phyloP scores from a whole-genome alignment of 2,113 vertebrate genomes.

The Triplophysa tibetana region DNA sequence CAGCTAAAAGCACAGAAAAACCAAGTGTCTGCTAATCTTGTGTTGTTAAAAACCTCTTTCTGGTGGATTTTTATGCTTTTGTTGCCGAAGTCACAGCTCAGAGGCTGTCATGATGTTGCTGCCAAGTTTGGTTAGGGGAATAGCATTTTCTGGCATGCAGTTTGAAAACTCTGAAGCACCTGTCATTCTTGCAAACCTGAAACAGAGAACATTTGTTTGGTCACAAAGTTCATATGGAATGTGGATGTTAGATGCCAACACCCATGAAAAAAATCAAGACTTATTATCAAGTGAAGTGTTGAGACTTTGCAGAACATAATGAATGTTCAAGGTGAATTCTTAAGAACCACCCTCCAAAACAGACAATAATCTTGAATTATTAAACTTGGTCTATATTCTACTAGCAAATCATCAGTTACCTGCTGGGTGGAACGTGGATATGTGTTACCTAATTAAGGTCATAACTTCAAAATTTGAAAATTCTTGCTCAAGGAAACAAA shows the following conservation, averaged over 20 bases:
- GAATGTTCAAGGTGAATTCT: neutral
- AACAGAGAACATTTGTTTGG: constrained; percentile 76
- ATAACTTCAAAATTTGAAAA: constrained; percentile 48
- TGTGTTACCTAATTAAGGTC: constrained; percentile 58
- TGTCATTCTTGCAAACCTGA: constrained; percentile 75
- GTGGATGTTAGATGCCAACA: constrained; percentile 54
- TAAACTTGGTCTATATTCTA: constrained; percentile 58
- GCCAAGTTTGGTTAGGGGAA: constrained; percentile 73
- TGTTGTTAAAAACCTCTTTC: constrained; percentile 47
- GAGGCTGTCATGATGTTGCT: constrained; percentile 65
- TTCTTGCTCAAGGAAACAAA: constrained; percentile 15
- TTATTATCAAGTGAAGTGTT: constrained; percentile 31
- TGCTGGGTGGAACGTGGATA: constrained; percentile 60
- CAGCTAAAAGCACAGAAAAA: constrained; percentile 47
- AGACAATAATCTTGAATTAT: constrained; percentile 56
- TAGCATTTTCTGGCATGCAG: constrained; percentile 74
- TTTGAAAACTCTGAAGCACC: constrained; percentile 74
- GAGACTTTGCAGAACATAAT: neutral
- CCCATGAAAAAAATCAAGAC: constrained; percentile 46
- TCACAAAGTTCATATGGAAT: constrained; percentile 66
- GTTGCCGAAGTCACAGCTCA: constrained; percentile 68
- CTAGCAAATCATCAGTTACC: constrained; percentile 59
- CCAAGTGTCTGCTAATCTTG: constrained; percentile 51
- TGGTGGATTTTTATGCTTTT: constrained; percentile 56
- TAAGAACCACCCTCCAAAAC: constrained; percentile 4